Base-by-base conservation (phyloP, 2,888 invertebrate species). In the Alviniconcha strummeri region DNA sequence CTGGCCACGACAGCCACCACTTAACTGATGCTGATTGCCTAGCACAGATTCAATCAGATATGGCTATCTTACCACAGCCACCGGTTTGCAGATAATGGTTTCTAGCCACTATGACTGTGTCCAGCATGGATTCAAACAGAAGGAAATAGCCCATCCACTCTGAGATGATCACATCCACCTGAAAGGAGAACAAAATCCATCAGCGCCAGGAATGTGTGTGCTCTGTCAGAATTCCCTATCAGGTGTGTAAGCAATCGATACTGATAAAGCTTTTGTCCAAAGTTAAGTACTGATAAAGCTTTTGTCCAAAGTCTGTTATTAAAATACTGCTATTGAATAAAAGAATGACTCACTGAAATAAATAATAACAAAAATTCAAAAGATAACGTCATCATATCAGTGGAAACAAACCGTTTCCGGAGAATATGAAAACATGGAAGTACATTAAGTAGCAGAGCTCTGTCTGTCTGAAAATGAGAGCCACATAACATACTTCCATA, bases 121-220 rank as follows among this genome's bases (percentile, higher is more conserved):
- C 98, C 85, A 99, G 93, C 99, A 99, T 99, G 76, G 98, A 98
- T 94, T 99, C 99, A 93, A 97, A 99, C 3, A 99, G 94, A 72
- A 99, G 95, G 93, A 99, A 98, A 93, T 99, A 99, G 0, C 99
- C 99, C 99, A 99, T 99, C 98, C 98, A 99, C 94, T 99, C 99
- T 0, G 98, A 98, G 5, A 99, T 96, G 88, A 99, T 97, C 7
- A 98, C 96, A 93, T 99, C 98, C 36, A 94, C 94, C 90, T 92
- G 86, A n/a, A 80, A 60, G 74, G 11, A 69, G 67, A 36, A 55
- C 72, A 15, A n/a, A 11, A 36, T n/a, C 72, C 17, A 36, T 72
- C 19, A 72, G 72, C 72, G 9, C 17, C 36, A 75, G 15, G 52
- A 19, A 13, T 13, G 4, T 15, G 15, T 64, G 11, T 13, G 11